Base-by-base conservation (phyloP, 2,888 invertebrate species). In the Eristalis tenax region DNA sequence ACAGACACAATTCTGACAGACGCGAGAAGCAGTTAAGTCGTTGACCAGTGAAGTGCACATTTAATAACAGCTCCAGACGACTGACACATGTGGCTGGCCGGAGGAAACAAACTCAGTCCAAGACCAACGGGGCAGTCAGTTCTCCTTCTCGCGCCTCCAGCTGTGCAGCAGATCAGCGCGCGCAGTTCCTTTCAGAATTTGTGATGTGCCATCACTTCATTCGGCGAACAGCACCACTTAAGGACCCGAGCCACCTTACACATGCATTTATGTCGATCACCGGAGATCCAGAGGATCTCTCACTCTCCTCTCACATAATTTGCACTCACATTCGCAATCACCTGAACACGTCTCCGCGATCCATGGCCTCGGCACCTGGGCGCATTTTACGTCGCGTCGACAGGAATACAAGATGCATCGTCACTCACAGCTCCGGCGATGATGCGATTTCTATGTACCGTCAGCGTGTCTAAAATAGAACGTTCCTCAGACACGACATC, bases 361-460 rank as follows among this genome's bases (percentile, higher is more conserved):
- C 38, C 57, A 22, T n/a, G 8, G 13, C 63, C 35, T 65, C 28
- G 70, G 65, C 64, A 81, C 68, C 57, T 56, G 56, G 71, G 65
- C 61, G n/a, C 38, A 22, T 70, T 70, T 78, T 74, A 18, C 74
- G 70, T 78, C 77, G 73, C 74, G 70, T 78, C 77, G 73, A 73
- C 28, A 68, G 68, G 73, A 70, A 82, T 59, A 77, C 73, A 66
- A 22, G 64, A 76, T 81, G 71, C 84, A 75, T 68, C 83, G 83
- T 83, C 83, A 82, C 73, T 83, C 73, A 80, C 71, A 76, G 23
- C 68, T 56, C 26, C 38, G 73, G 83, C 87, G 87, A 87, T 87
- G 87, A 87, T 87, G 87, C 87, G 87, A 83, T 87, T 87, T 87
- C 87, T 83, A 87, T 87, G 87, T 87, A 76, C 79, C 79, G 73